Evolutionary conservation across 2,797 vertebrate genomes (phyloP).

Genomic region (Sebastes paucispinis): DNA sequence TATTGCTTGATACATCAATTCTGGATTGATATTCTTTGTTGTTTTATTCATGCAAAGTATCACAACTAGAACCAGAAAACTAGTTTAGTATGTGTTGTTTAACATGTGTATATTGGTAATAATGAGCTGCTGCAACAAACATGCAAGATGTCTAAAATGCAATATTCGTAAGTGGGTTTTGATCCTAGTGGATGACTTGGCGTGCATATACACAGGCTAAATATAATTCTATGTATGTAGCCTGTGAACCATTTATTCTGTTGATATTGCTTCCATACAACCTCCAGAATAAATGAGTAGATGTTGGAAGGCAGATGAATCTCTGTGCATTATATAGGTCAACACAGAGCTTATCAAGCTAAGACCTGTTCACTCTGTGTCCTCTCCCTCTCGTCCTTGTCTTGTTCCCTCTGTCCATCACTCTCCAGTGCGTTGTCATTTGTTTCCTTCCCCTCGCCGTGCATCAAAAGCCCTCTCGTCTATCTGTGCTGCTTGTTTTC

Average conservation of each 20-base stretch:
- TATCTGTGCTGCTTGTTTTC: background rate
- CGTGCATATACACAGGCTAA: background rate
- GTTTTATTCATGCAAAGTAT: background rate
- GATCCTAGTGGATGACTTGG: background rate
- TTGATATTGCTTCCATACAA: background rate
- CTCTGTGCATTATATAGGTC: constrained; percentile 51
- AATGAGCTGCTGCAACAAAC: background rate
- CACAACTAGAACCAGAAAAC: background rate
- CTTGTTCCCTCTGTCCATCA: constrained; percentile 17
- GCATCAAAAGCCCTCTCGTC: background rate
- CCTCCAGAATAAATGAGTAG: constrained; percentile 21
- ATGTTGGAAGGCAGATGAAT: constrained; percentile 38
- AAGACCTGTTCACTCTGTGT: constrained; percentile 40
- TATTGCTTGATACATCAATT: background rate
- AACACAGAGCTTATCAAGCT: constrained; percentile 58
- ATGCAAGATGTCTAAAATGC: background rate
- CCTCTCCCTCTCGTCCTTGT: constrained; percentile 33
- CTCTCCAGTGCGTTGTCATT: background rate
- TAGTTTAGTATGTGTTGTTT: background rate
- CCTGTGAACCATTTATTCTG: background rate
- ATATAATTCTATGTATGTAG: background rate
- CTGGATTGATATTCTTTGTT: background rate
- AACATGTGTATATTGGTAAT: background rate
- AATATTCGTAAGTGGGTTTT: background rate
- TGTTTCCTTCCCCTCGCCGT: background rate